A percentile compares a stretch with the other conserved stretches of the same genome.
Evolutionary conservation across 2,113 vertebrate species (phyloP).

Genomic region (Semicossyphus pulcher): DNA sequence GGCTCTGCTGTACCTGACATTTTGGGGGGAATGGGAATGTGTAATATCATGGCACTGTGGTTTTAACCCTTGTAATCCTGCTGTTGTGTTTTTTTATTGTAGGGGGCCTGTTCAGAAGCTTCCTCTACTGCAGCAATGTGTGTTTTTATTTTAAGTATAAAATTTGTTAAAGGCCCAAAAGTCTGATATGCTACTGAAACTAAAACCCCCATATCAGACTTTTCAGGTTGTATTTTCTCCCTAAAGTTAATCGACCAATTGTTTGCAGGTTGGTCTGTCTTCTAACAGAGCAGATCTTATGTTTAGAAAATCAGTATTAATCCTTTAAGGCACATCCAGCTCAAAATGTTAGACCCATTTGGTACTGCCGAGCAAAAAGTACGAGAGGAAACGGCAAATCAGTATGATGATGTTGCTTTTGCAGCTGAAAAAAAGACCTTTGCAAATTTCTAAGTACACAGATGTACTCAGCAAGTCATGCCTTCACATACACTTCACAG

Average conservation of each 20-base stretch:
- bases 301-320: constrained; percentile 71
- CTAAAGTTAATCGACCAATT: constrained; percentile 41
- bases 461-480: constrained; percentile 83
- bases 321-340: constrained; percentile 85
- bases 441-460: constrained; percentile 75
- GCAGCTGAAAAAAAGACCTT: constrained; percentile 66
- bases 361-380: constrained; percentile 65
- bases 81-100: constrained; percentile 6
- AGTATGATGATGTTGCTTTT: constrained; percentile 72
- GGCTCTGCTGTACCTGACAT: not conserved
- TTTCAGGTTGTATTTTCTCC: constrained; percentile 32
- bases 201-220: not conserved
- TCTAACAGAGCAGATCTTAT: constrained; percentile 62
- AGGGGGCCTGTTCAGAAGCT: constrained; percentile 3
- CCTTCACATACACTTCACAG: constrained; percentile 82
- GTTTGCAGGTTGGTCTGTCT: constrained; percentile 58
- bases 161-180: constrained; percentile 17
- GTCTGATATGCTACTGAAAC: constrained; percentile 10
- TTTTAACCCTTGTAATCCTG: constrained; percentile 50
- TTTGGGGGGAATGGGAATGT: constrained; percentile 13
- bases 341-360: constrained; percentile 77
- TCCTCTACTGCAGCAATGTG: constrained; percentile 6
- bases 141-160: constrained; percentile 10
- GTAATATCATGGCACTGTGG: constrained; percentile 49
- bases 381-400: constrained; percentile 75